Base-by-base conservation (phyloP, 2,797 vertebrate species). In the Sitta carolinensis region DNA sequence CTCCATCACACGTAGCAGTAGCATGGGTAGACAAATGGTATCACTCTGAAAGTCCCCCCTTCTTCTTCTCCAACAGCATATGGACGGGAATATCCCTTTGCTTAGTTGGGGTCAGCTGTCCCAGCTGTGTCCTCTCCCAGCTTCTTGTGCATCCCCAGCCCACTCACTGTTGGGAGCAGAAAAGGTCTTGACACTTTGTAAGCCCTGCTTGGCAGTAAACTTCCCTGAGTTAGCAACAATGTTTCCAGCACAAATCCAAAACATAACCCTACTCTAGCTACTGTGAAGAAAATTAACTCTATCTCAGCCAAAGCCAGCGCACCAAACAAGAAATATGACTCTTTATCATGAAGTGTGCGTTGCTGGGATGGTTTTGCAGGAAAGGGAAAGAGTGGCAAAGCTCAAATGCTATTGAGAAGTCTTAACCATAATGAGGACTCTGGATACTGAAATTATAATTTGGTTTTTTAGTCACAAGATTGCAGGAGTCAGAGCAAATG, bases 1-100 rank as follows among this genome's bases (percentile, higher is more conserved):
- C 30, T 78, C 34, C 26, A n/a, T 61, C 34, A 32, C 22, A 9
- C 0, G 0, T 36, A 21, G 18, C 16, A 29, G 47, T 54, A 23
- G 29, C 34, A 21, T 10, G 11, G 42, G 14, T 61, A 61, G 54
- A 38, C 4, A 48, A 72, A 42, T 21, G 0, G 9, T 27, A 30
- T n/a, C 25, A 13, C n/a, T 77, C 25, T n/a, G 51, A 34, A 77
- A 29, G 22, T 48, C 5, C 2, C 16, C 20, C 7, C 5, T 54
- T 48, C 34, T 50, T 83, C n/a, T 51, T 57, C 64, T 77, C 58
- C n/a, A 52, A 14, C 9, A 27, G 22, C 18, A 8, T 42, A 40
- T 26, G 29, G n/a, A 16, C 12, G 72, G 19, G 22, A 36, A 29
- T 54, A 54, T 72, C 30, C 8, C 16, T 55, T 61, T 40, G 23